Base-by-base conservation (phyloP, 2,888 invertebrate species). In the Euproctis similis region DNA sequence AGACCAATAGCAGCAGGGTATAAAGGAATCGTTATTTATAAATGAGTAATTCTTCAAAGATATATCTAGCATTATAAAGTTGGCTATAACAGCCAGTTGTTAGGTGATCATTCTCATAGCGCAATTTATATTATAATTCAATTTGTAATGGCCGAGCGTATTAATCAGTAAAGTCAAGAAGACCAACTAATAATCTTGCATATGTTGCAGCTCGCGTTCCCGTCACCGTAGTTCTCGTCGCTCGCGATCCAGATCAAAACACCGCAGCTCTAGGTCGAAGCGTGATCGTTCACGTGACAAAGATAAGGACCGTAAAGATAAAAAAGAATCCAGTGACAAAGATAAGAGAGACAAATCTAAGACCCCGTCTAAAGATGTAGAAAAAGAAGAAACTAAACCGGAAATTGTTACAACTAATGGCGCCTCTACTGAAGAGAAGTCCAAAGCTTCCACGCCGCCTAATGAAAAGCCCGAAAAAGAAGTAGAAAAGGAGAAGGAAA, bases 191-290 rank as follows among this genome's bases (percentile, higher is more conserved):
- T n/a, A n/a, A n/a, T n/a, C n/a, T n/a, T n/a, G n/a, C n/a, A n/a
- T 24, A 1, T 29, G 28, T 28, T 47, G 35, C 51, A 82, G 87
- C 37, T 86, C 86, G 0, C 76, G 86, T 12, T 87, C 87, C 6
- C 78, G 87, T 1, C 88, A 87, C 45, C 88, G 88, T 39, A 82
- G 88, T 29, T 86, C 88, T 0, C 86, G 87, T 17, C 86, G 88
- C 0, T 70, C 78, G 0, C 75, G 82, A 6, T 84, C 85, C 0
- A 62, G 75, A 22, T 87, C 87, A 0, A 74, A 86, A 8, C 87
- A 87, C 44, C 87, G 87, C 49, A 76, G 86, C 34, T 87, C 89
- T 1, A 73, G 81, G 14, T 70, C 81, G 13, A 84, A 85, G 39
- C 78, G 82, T 8, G 85, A 85, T 36, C 70, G 76, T 24, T 81